Base-by-base conservation (phyloP, 2,888 invertebrate species). In the Epiblema foenella region DNA sequence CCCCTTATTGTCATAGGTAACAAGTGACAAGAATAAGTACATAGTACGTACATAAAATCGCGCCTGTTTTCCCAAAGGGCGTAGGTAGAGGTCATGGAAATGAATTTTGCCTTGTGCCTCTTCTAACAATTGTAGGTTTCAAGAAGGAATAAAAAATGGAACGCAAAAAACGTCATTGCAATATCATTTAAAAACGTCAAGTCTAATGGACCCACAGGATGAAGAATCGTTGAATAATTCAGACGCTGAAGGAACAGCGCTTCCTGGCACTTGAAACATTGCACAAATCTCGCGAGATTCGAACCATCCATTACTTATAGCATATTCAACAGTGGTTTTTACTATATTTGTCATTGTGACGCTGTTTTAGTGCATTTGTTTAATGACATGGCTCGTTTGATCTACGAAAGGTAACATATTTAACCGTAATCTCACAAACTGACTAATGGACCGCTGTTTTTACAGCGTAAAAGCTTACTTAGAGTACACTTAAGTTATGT, bases 231-330 rank as follows among this genome's bases (percentile, higher is more conserved):
- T 56, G 29, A 33, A 56, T 56, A 29, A 56, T 56, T 56, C 56
- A 56, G 56, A 46, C 46, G 46, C n/a, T 46, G 46, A 46, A 46
- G 46, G 46, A 46, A 46, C 46, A 46, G n/a, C 46, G 46, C 46
- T 46, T 46, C 46, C n/a, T 8, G 46, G 46, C 46, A 46, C 52
- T 39, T 59, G 59, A 60, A 20, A 42, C 20, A 59, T 18, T 39
- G 39, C 8, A 39, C 15, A 20, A 59, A 5, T 39, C 39, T 39
- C 58, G 39, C 17, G 18, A 39, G 58, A 12, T 59, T 39, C 0
- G 18, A 17, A 59, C 39, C 37, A 8, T 15, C 42, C 29, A n/a
- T 56, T 56, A 56, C 15, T 56, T 29, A 33, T 56, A 29, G 29
- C 5, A n/a, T n/a, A n/a, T 46, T 46, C 56, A 15, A 29, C 33